phyloP scores from a whole-genome alignment of 1,140 invertebrate genomes.

The Ips nitidus region DNA sequence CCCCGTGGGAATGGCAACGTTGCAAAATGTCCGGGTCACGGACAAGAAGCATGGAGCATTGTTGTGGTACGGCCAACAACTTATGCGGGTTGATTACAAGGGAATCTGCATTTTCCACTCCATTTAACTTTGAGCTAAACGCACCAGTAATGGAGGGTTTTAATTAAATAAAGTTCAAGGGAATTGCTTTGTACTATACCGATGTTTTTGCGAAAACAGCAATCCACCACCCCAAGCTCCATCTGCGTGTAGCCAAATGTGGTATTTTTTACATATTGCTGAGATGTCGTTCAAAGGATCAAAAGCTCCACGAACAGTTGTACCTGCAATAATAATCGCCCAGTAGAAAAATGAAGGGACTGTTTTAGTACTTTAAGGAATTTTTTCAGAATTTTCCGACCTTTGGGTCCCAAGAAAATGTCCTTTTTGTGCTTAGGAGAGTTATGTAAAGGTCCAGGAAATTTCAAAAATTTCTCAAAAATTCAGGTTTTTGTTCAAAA shows the following conservation, averaged over 20 bases:
- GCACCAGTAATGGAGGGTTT: not conserved
- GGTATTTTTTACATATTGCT: conserved; percentile 61
- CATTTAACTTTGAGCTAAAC: conserved; percentile 54
- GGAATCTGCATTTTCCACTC: conserved; percentile 64
- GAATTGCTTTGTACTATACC: conserved; percentile 26
- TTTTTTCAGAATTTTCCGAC: too few species aligned
- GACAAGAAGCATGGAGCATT: conserved; percentile 64
- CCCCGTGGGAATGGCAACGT: conserved; percentile 57
- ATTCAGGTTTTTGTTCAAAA: too few species aligned
- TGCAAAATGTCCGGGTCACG: conserved; percentile 53
- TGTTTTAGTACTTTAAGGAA: too few species aligned
- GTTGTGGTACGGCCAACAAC: conserved; percentile 65
- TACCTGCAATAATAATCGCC: conserved; percentile 43
- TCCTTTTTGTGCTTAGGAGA: not conserved
- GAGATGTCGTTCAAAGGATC: conserved; percentile 65
- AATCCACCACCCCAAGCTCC: conserved; percentile 71
- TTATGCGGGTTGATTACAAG: conserved; percentile 73
- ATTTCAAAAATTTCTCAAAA: too few species aligned
- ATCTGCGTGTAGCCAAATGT: conserved; percentile 72
- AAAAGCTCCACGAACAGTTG: conserved; percentile 62
- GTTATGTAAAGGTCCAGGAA: too few species aligned
- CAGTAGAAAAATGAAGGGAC: not conserved
- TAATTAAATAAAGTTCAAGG: too few species aligned
- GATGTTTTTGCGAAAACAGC: conserved; percentile 61
- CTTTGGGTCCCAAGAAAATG: not conserved